A percentile compares a stretch with the other conserved stretches of the same genome.
Evolutionary conservation across 2,888 invertebrate species (phyloP).

Genomic region (Platynereis dumerilii): DNA sequence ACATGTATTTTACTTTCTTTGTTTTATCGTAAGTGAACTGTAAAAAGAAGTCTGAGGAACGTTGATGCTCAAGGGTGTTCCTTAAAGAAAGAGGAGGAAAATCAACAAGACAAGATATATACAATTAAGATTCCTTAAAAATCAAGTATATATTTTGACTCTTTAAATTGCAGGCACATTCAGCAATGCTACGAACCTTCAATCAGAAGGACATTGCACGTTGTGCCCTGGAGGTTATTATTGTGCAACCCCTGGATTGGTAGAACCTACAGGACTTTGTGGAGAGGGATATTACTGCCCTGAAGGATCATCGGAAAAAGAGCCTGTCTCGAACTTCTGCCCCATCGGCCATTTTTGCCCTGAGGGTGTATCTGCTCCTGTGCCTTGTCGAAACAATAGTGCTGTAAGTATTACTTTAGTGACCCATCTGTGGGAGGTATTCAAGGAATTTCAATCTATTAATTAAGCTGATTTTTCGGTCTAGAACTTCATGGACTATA

Average conservation of each 20-base stretch:
- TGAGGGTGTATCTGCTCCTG: constrained; percentile 45
- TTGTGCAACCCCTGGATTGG: constrained; percentile 50
- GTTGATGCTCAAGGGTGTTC: too few species aligned
- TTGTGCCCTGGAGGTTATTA: constrained; percentile 52
- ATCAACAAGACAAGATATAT: too few species aligned
- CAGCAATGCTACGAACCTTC: constrained; percentile 49
- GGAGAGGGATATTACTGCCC: constrained; percentile 58
- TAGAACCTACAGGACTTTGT: constrained; percentile 49
- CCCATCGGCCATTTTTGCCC: constrained; percentile 58
- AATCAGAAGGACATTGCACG: constrained; percentile 44
- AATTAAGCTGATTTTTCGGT: too few species aligned
- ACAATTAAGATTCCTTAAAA: too few species aligned
- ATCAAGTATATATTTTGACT: too few species aligned
- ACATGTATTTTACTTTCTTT: too few species aligned
- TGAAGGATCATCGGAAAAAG: constrained; percentile 46
- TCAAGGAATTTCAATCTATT: too few species aligned
- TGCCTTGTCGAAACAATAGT: constrained; percentile 56
- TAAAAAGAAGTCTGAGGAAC: too few species aligned
- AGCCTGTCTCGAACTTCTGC: constrained; percentile 37
- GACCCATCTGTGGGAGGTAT: too few species aligned
- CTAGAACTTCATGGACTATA: too few species aligned
- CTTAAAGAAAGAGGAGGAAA: too few species aligned
- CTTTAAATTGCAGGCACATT: constrained; percentile 54
- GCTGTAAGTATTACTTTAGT: constrained; percentile 44
- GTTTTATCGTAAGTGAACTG: too few species aligned